phyloP scores from a whole-genome alignment of 1,140 invertebrate genomes.

The Drosophila lacteicornis region DNA sequence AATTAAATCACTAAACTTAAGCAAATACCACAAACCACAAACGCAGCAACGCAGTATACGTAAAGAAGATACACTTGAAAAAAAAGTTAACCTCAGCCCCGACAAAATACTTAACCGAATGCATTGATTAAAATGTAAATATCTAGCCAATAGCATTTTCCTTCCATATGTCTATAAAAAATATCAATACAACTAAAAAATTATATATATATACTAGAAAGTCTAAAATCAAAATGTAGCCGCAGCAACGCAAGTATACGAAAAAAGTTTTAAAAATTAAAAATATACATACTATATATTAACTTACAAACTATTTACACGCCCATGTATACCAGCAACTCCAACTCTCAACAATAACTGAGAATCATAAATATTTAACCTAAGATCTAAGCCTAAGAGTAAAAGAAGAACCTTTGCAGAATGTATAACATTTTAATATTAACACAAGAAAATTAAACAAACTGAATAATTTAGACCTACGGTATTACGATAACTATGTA shows the following conservation, averaged over 20 bases:
- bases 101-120: conserved; percentile 19
- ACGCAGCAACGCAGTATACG: conserved; percentile 80
- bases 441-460: conserved; percentile 6
- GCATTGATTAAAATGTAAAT: conserved; percentile 58
- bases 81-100: conserved; percentile 44
- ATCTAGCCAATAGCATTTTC: conserved; percentile 63
- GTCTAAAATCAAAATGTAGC: conserved; percentile 72
- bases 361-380: conserved; percentile 56
- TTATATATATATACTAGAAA: conserved; percentile 29
- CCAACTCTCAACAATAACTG: conserved; percentile 56
- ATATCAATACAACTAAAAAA: conserved; percentile 31
- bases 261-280: conserved; percentile 35
- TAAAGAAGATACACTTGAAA: conserved; percentile 51
- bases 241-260: conserved; percentile 76
- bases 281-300: conserved; percentile 25
- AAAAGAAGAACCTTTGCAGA: conserved; percentile 26
- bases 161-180: conserved; percentile 59
- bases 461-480: conserved; percentile 35
- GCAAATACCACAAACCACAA: conserved; percentile 58
- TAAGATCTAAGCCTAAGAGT: conserved; percentile 72
- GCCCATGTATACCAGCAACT: conserved; percentile 47
- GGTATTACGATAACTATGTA: conserved; percentile 55
- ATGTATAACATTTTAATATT: conserved; percentile 73
- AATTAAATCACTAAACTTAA: conserved; percentile 59
- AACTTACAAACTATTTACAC: conserved; percentile 42